Conservation (phyloP, 2,888 invertebrate species). For the Melieria crassipennis region DNA sequence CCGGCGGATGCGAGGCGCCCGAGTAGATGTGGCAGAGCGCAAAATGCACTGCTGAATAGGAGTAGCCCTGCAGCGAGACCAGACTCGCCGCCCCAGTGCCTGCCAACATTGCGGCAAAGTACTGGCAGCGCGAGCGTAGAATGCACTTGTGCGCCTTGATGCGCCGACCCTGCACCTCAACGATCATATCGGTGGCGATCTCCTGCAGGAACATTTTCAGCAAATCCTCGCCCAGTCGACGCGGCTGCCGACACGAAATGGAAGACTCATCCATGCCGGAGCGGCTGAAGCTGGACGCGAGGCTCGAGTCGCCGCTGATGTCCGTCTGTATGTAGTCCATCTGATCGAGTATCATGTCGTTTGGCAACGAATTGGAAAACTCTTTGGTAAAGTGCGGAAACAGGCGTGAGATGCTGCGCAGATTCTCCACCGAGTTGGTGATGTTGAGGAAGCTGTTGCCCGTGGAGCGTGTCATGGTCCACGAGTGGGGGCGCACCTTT, state of each 20-base stretch:
- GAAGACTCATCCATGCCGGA: conserved; percentile 69
- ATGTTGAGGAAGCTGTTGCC: conserved; percentile 67
- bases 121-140: conserved; percentile 88
- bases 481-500: conserved; percentile 65
- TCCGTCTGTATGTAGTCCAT: conserved; percentile 68
- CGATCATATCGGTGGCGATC: conserved; percentile 87
- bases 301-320: conserved; percentile 69
- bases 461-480: conserved; percentile 72
- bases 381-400: conserved; percentile 71
- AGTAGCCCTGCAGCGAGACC: conserved; percentile 84
- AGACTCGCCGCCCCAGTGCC: conserved; percentile 88
- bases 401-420: conserved; percentile 70
- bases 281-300: conserved; percentile 70
- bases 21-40: conserved; percentile 94
- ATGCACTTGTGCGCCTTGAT: conserved; percentile 93
- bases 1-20: conserved; percentile 88
- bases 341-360: conserved; percentile 59
- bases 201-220: conserved; percentile 91
- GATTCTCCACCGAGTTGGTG: conserved; percentile 70
- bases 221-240: conserved; percentile 84
- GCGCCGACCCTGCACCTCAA: conserved; percentile 83
- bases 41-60: conserved; percentile 88
- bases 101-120: conserved; percentile 90
- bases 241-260: conserved; percentile 67
- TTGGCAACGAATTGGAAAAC: conserved; percentile 65